A percentile compares a stretch with the other conserved stretches of the same genome.
Evolutionary conservation across 2,113 vertebrate genomes (phyloP).

Genomic region (Australoheros scitulus): DNA sequence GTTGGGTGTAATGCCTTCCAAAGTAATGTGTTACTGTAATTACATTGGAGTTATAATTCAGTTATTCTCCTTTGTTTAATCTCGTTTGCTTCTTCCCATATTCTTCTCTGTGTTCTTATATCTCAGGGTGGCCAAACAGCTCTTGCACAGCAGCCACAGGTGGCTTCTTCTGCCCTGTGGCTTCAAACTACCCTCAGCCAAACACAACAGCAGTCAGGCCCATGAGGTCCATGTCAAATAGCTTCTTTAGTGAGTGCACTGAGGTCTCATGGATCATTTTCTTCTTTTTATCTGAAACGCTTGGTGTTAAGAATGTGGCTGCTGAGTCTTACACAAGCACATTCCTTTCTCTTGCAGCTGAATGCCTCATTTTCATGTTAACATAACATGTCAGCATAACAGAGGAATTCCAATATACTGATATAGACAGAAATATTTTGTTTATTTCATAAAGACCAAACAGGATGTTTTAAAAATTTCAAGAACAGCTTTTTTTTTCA

Average conservation of each 20-base stretch:
- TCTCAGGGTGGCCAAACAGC: conserved; percentile 26
- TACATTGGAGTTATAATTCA: background rate
- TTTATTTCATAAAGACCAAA: background rate
- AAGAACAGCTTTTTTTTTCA: background rate
- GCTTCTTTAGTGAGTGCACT: conserved; percentile 59
- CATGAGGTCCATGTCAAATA: conserved; percentile 58
- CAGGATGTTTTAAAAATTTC: background rate
- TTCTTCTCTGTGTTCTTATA: conserved; percentile 4
- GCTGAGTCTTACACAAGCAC: conserved; percentile 31
- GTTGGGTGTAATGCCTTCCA: too few relatives aligned
- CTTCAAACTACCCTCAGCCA: conserved; percentile 67
- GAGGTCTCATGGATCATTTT: conserved; percentile 57
- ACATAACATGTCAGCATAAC: conserved; percentile 6
- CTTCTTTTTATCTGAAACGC: conserved; percentile 51
- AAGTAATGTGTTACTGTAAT: too few relatives aligned
- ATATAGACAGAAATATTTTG: background rate
- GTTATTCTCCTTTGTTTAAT: background rate
- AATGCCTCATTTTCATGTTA: conserved; percentile 27
- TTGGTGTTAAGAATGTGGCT: conserved; percentile 30
- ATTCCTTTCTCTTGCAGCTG: conserved; percentile 34
- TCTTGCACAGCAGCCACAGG: conserved; percentile 76
- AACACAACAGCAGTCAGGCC: conserved; percentile 75
- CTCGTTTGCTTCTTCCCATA: background rate
- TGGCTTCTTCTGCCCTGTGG: conserved; percentile 72
- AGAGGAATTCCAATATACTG: background rate